Conservation (phyloP, 2,888 invertebrate genomes). For the Embidobia sp. region DNA sequence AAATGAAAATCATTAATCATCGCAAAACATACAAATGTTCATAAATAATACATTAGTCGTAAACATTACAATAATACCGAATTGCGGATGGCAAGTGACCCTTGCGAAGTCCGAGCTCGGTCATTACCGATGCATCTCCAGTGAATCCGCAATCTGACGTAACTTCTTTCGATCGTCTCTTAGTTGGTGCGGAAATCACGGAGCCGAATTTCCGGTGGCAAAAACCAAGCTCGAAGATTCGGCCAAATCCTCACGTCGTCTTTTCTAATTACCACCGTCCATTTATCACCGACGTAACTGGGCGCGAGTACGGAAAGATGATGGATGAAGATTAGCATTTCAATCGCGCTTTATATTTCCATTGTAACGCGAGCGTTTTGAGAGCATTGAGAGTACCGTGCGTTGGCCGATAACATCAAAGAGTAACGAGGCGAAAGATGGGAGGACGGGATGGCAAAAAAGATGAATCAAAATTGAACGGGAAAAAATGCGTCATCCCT, state of each 20-base stretch:
- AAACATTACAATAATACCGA: background rate
- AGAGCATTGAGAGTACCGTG: background rate
- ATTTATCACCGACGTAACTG: slow-evolving; percentile 31
- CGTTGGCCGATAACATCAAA: slow-evolving; percentile 21
- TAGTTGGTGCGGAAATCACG: background rate
- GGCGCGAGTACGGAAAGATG: slow-evolving; percentile 18
- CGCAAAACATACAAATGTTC: slow-evolving; percentile 5
- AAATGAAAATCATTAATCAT: slow-evolving; percentile 40
- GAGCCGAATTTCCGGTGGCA: background rate
- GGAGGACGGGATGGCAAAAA: background rate
- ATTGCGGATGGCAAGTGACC: slow-evolving; percentile 1
- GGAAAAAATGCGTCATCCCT: slow-evolving; percentile 11
- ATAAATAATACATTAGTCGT: slow-evolving; percentile 24
- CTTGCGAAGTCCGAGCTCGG: background rate
- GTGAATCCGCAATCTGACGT: no score
- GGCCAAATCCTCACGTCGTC: background rate
- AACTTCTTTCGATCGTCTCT: background rate
- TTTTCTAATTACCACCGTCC: slow-evolving; percentile 15
- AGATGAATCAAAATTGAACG: slow-evolving; percentile 4
- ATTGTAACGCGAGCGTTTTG: slow-evolving; percentile 11
- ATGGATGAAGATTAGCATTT: slow-evolving; percentile 38
- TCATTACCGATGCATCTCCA: background rate
- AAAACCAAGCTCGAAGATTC: slow-evolving; percentile 3
- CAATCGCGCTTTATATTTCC: slow-evolving; percentile 20
- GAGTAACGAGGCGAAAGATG: slow-evolving; percentile 22